phyloP scores from a whole-genome alignment of 2,113 vertebrate genomes.

The pig (Sus scrofa) region T2T-Sscrofa CM000812.6:141807501-141808000 shows the following conservation, averaged over 20 bases:
- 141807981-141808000: neutral
- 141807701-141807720: conserved; percentile 3
- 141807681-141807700: neutral
- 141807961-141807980: neutral
- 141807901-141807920: neutral
- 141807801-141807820: neutral
- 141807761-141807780: neutral
- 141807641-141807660: neutral
- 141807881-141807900: neutral
- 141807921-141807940: neutral
- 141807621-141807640: too few species aligned
- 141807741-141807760: neutral
- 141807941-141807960: neutral
- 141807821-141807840: neutral
- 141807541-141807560: too few species aligned
- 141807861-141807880: neutral
- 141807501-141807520: too few species aligned
- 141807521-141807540: too few species aligned
- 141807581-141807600: too few species aligned
- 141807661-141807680: neutral
- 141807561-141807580: too few species aligned
- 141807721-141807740: neutral
- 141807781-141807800: neutral
- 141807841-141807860: neutral
- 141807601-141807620: too few species aligned